These are phyloP conservation scores for Exocentrus adspersus DNA, from an alignment of 2,888 invertebrate species.

Conservation along the genomic window DNA sequence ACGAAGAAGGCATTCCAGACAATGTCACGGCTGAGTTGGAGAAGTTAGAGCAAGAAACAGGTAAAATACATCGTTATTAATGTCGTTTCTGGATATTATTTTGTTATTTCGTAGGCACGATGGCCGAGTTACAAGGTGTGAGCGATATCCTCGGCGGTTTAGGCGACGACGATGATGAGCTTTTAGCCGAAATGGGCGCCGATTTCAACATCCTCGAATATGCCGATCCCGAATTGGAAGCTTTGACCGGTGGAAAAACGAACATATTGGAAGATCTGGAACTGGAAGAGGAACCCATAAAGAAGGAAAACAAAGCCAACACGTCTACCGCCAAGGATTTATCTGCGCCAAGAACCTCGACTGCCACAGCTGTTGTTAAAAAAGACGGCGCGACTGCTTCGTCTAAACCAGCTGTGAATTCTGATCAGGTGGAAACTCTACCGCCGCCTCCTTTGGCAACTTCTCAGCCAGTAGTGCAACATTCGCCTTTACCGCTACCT, in stretches of 20 bases:
- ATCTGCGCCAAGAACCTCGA: slow-evolving; percentile 35
- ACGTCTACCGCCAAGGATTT: slow-evolving; percentile 31
- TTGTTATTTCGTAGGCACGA: slow-evolving; percentile 48
- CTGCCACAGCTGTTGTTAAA: slow-evolving; percentile 30
- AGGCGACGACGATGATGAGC: slow-evolving; percentile 86
- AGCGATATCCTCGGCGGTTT: slow-evolving; percentile 84
- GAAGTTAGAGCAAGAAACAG: slow-evolving; percentile 75
- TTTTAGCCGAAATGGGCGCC: slow-evolving; percentile 90
- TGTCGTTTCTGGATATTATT: too few relatives aligned
- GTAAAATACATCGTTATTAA: too few relatives aligned
- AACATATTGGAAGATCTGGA: slow-evolving; percentile 87
- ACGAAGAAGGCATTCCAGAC: slow-evolving; percentile 71
- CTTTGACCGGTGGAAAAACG: slow-evolving; percentile 81
- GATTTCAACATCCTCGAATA: slow-evolving; percentile 97
- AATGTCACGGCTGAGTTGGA: slow-evolving; percentile 76
- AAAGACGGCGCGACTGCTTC: slow-evolving; percentile 29
- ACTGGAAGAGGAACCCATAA: slow-evolving; percentile 79
- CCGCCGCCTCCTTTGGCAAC: slow-evolving; percentile 11
- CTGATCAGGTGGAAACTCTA: slow-evolving; percentile 6
- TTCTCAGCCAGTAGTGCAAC: slow-evolving; percentile 29
- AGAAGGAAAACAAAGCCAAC: slow-evolving; percentile 69
- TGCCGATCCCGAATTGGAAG: slow-evolving; percentile 92
- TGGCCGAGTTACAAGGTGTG: slow-evolving; percentile 73
- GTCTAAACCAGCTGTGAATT: slow-evolving; percentile 20
- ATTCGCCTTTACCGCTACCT: slow-evolving; percentile 43